These are phyloP conservation scores for Tenualosa ilisha DNA, from an alignment of 2,797 vertebrate genomes.

Conservation along the genomic window DNA sequence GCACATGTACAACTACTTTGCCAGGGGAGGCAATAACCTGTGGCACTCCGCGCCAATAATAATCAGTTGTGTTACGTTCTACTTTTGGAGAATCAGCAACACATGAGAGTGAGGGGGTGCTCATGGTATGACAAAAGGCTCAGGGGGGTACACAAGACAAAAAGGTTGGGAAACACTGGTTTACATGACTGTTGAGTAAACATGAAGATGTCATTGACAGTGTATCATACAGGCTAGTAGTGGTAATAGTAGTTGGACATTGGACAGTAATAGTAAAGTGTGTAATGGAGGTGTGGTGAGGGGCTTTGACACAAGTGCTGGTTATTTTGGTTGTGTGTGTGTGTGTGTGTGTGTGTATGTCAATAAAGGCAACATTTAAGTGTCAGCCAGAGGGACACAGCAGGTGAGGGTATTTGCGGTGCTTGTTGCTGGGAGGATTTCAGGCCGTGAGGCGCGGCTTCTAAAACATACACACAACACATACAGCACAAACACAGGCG, in stretches of 20 bases:
- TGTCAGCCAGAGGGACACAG: constrained; percentile 34
- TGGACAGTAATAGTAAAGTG: not conserved
- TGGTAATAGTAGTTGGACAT: too few relatives aligned
- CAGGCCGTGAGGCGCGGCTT: not conserved
- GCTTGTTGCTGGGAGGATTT: constrained; percentile 46
- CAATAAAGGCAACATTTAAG: constrained; percentile 28
- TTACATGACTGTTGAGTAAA: not conserved
- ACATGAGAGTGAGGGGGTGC: too few relatives aligned
- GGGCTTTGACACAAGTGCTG: not conserved
- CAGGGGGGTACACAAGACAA: too few relatives aligned
- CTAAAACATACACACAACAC: not conserved
- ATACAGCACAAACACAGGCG: not conserved
- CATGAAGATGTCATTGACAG: not conserved
- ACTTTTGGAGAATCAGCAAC: too few relatives aligned
- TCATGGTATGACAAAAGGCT: too few relatives aligned
- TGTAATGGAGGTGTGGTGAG: not conserved
- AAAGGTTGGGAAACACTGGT: too few relatives aligned
- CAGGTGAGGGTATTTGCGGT: constrained; percentile 63
- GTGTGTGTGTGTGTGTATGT: constrained; percentile 46
- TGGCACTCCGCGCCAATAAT: too few relatives aligned
- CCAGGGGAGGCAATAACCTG: too few relatives aligned
- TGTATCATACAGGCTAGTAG: not conserved
- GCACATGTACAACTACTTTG: too few relatives aligned
- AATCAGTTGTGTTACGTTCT: too few relatives aligned
- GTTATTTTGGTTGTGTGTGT: constrained; percentile 26